A percentile compares a stretch with the other conserved stretches of the same genome.
phyloP scores from a whole-genome alignment of 2,888 invertebrate genomes.

The Arrhopalites spinosus region DNA sequence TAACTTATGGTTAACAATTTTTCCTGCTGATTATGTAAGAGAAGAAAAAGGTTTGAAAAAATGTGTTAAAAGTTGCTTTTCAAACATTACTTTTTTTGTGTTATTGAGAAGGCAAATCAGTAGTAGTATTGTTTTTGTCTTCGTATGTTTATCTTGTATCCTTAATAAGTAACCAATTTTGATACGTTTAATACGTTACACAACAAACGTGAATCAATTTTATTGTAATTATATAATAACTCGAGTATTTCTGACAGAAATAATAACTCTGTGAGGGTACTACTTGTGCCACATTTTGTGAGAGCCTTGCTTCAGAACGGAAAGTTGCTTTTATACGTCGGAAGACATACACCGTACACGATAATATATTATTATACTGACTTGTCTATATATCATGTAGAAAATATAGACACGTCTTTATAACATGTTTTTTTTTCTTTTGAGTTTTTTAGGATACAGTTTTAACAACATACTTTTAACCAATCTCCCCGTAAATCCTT shows the following conservation, averaged over 20 bases:
- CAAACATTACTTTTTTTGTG: neutral
- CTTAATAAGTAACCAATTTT: conserved; percentile 1
- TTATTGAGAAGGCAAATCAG: neutral
- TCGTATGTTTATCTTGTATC: neutral
- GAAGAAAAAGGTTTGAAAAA: neutral
- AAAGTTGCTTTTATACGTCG: conserved; percentile 2
- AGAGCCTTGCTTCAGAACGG: neutral
- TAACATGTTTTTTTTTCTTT: neutral
- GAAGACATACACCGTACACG: neutral
- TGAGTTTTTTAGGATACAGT: too few species aligned
- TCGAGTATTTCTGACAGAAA: neutral
- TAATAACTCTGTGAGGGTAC: neutral
- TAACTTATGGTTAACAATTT: neutral
- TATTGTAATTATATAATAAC: too few species aligned
- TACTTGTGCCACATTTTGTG: conserved; percentile 15
- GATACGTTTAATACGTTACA: neutral
- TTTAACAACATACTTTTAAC: too few species aligned
- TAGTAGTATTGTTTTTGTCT: neutral
- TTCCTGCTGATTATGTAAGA: neutral
- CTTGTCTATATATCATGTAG: neutral
- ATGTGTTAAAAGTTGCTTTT: neutral
- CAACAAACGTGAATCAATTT: neutral
- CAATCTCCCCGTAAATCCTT: too few species aligned
- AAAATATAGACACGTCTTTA: neutral
- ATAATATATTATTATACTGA: neutral